These are phyloP conservation scores for Galerucella nymphaeae DNA, from an alignment of 2,888 invertebrate species.

Conservation along the genomic window DNA sequence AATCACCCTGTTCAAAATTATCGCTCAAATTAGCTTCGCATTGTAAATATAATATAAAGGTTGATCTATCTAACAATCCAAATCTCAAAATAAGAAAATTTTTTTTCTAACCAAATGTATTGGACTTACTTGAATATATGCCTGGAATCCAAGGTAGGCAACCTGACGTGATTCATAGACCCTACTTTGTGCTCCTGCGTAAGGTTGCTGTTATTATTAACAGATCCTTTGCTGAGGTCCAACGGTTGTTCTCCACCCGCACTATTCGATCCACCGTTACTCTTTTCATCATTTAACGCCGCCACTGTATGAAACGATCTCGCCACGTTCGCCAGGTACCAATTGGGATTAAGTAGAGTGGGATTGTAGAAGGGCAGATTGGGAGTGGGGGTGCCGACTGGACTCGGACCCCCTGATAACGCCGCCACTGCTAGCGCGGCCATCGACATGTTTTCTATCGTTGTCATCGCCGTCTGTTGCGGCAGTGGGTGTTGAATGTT, in stretches of 20 bases:
- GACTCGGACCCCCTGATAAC: conserved; percentile 67
- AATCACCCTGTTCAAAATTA: too few relatives aligned
- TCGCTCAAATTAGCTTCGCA: too few relatives aligned
- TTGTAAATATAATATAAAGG: too few relatives aligned
- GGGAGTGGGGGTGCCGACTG: conserved; percentile 54
- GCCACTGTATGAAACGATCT: conserved; percentile 65
- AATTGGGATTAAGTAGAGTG: conserved; percentile 57
- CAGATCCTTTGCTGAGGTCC: conserved; percentile 83
- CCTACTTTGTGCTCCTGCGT: conserved; percentile 48
- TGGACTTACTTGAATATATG: conserved; percentile 79
- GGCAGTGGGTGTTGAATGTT: conserved; percentile 47
- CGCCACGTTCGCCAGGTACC: conserved; percentile 67
- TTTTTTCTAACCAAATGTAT: not conserved
- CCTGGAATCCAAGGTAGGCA: conserved; percentile 68
- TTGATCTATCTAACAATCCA: too few relatives aligned
- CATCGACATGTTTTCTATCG: conserved; percentile 73
- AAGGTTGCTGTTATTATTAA: conserved; percentile 51
- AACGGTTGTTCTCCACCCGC: conserved; percentile 78
- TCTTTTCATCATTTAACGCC: conserved; percentile 45
- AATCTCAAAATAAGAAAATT: too few relatives aligned
- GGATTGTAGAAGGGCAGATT: conserved; percentile 61
- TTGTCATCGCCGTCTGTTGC: conserved; percentile 67
- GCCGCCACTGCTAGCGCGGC: conserved; percentile 76
- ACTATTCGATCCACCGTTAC: conserved; percentile 41
- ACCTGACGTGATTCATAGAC: conserved; percentile 57